Base-by-base conservation (phyloP, 2,797 vertebrate genomes). In the Nannoperca obscura region DNA sequence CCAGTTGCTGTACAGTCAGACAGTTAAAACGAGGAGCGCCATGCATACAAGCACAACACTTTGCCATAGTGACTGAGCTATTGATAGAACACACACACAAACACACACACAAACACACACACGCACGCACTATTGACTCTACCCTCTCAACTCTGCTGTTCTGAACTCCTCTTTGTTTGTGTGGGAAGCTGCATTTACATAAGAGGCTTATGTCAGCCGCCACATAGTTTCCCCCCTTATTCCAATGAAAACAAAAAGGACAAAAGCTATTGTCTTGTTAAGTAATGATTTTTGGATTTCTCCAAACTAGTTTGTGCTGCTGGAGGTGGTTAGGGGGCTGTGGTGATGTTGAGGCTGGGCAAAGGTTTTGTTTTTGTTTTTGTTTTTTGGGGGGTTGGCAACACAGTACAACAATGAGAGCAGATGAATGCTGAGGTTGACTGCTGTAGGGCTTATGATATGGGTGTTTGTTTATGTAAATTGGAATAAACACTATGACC, bases 131-230 rank as follows among this genome's bases (percentile, higher is more conserved):
- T 89, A 89, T 91, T 89, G 90, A 92, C 91, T 89, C 87, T 93
- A 86, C 76, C 86, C 88, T 90, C 88, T 93, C 87, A 86, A 89
- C 88, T 89, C 87, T 88, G 89, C 91, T 87, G 92, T 91, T 95
- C 89, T 94, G 93, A 96, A 95, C 93, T 92, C 89, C 87, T 90
- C 93, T 95, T 95, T 96, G 95, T 95, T 94, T 95, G 91, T 91
- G 92, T 91, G 89, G 91, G 93, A 92, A 93, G 92, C 91, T 88
- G 92, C 89, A 95, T 96, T 95, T 96, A 95, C 95, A 95, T 95
- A 96, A 96, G 95, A 94, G 88, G 95, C 95, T 96, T 95, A 95
- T 93, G 92, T 94, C 91, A 94, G 93, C 88, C 81, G 87, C 93
- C 92, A 89, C 91, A 92, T 87, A 91, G 85, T 86, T 82, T 62